Evolutionary conservation across 2,888 invertebrate species (phyloP), one percentile per base, ranked within the genome.

Genomic region (Campoplex capitator): DNA sequence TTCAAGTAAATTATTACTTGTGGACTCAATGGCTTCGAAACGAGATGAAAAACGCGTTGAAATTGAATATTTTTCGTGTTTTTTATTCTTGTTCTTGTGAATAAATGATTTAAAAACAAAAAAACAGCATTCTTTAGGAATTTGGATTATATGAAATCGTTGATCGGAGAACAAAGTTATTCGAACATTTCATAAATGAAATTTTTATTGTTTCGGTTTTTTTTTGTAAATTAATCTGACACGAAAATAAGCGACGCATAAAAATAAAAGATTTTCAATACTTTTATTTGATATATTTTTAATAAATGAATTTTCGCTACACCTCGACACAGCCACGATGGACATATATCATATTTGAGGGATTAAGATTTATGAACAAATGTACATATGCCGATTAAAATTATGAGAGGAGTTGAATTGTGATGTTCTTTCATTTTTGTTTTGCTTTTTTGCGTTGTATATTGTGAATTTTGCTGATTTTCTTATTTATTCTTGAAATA

Each of bases 251-350:
- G 45, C n/a, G 23, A 42, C n/a, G 32, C 73, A 16, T 3, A 18
- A 1, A 45, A 4, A 28, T 32, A 1, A 3, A 35, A 4, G 70
- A 45, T 65, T 74, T 48, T 81, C 35, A 38, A 74, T 82, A 78
- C 71, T 56, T 62, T 68, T 23, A 67, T 84, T 85, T 78, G 81
- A 73, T 42, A 83, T 83, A 85, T 85, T 88, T 88, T 32, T 62
- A 62, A 84, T 88, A 86, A 83, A 88, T 84, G 83, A 86, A 86
- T 85, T 76, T 84, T 84, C 80, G 78, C 87, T 87, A 85, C 79
- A 83, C 83, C 87, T 79, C 84, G 76, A 68, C 18, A 75, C 70
- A 70, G 28, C 67, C 48, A 32, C 58, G 42, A 62, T 70, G 62
- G 23, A 77, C 70, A 76, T 23, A 74, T 38, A 75, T 84, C 62